Percentiles rank a stretch among this genome's conserved stretches.
Evolutionary conservation across 2,888 invertebrate genomes (phyloP).

Genomic region (Spialia ferax): DNA sequence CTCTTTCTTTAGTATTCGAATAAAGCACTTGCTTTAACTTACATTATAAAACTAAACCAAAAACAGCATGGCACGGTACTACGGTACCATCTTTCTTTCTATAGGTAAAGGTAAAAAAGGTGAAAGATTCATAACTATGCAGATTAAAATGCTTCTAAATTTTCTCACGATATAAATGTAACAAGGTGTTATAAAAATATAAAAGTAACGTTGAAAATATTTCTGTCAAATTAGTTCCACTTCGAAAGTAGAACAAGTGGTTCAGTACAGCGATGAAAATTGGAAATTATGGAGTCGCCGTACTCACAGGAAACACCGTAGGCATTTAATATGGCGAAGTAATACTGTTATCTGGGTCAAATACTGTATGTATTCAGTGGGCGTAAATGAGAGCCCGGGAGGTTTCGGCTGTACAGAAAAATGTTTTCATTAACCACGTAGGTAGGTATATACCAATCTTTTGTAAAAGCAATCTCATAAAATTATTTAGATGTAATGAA

Average conservation of each 20-base stretch:
- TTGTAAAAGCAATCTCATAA: background rate
- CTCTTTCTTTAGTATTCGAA: slow-evolving; percentile 10
- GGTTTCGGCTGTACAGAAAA: slow-evolving; percentile 15
- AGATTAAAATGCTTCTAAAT: too few relatives aligned
- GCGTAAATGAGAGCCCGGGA: slow-evolving; percentile 20
- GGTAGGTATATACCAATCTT: background rate
- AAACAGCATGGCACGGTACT: too few relatives aligned
- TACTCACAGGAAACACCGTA: slow-evolving; percentile 20
- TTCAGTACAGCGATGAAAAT: slow-evolving; percentile 24
- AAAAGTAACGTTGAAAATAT: background rate
- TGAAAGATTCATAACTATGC: too few relatives aligned
- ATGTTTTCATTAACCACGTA: slow-evolving; percentile 2
- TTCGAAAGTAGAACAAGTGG: slow-evolving; percentile 8
- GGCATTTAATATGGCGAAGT: slow-evolving; percentile 26
- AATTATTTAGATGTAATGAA: background rate
- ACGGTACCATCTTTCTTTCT: too few relatives aligned
- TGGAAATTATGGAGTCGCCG: slow-evolving; percentile 25
- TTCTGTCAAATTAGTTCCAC: background rate
- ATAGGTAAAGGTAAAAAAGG: too few relatives aligned
- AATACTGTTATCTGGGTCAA: slow-evolving; percentile 27
- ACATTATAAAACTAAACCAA: background rate
- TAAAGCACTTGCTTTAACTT: slow-evolving; percentile 2
- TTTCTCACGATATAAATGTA: background rate
- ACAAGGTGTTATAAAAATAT: background rate
- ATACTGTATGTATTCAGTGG: slow-evolving; percentile 26